Base-by-base conservation (phyloP, 1,140 invertebrate genomes). In the Drosophila sturtevanti region DNA sequence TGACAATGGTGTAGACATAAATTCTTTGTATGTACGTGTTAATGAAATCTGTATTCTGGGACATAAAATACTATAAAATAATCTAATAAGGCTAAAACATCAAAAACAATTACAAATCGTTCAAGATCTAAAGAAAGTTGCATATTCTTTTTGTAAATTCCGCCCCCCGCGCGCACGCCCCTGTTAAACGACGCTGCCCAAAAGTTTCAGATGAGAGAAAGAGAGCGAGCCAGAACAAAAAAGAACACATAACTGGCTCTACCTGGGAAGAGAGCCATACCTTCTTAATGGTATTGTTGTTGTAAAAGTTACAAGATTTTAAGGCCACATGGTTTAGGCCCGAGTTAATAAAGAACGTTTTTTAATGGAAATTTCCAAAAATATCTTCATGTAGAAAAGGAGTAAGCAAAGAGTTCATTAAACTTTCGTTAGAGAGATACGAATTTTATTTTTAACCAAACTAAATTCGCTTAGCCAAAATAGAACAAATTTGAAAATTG, bases 291-390 rank as follows among this genome's bases (percentile, higher is more conserved):
- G 27, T 61, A 12, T 61, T 61, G 37, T 44, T 61, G 60, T 62
- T 38, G 60, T 62, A 62, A 62, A 10, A 62, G 10, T 62, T 62
- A 62, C 60, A 62, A 62, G n/a, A 34, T 41, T 48, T 21, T 41
- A 60, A 59, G 37, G 54, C 54, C 58, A 35, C 58, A 35, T 60
- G 58, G 34, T 41, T 41, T 60, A 56, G 54, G 54, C 27, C 54
- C 27, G 54, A 56, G 27, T 56, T 18, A 18, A 11, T 18, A 27
- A 34, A 34, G 7, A 55, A 16, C 31, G 27, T 18, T 56, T 9
- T 52, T 21, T 27, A 21, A 51, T 18, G 9, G 3, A 56, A 34
- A 35, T 35, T 56, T 56, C 54, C 27, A 56, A 56, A 56, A 56
- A 35, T 35, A 56, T 16, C 54, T 56, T 56, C 10, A 55, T 55